phyloP scores from a whole-genome alignment of 2,113 vertebrate genomes.

The Caloenas nicobarica region DNA sequence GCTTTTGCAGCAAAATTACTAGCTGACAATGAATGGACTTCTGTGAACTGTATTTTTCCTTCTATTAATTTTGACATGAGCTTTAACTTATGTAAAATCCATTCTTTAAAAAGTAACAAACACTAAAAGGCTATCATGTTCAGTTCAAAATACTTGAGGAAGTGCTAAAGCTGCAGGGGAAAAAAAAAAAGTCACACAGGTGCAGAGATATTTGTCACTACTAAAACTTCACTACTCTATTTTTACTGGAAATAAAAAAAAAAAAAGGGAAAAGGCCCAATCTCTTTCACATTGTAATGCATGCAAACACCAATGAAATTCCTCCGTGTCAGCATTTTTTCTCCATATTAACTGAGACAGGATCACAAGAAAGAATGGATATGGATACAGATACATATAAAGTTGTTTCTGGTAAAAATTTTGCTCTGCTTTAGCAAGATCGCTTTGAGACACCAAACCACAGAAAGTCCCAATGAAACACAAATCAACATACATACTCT shows the following conservation, averaged over 20 bases:
- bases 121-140: not conserved
- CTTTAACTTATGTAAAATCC: not conserved
- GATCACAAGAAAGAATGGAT: not conserved
- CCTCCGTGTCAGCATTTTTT: accelerated
- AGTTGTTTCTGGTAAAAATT: not conserved
- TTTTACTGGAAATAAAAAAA: not conserved
- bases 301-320: not conserved
- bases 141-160: not conserved
- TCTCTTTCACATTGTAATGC: not conserved
- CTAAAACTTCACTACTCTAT: not conserved
- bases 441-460: not conserved
- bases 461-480: not conserved
- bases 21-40: not conserved
- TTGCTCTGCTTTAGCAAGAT: not conserved
- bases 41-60: not conserved
- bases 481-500: not conserved
- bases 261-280: not conserved
- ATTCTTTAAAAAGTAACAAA: slow-evolving; percentile 13
- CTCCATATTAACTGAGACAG: not conserved
- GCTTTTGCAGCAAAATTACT: not conserved
- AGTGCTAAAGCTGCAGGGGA: not conserved
- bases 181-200: not conserved
- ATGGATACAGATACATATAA: not conserved
- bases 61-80: slow-evolving; percentile 11
- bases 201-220: not conserved